Evolutionary conservation across 2,797 vertebrate genomes (phyloP).

Genomic region (Poecilia wingei): DNA sequence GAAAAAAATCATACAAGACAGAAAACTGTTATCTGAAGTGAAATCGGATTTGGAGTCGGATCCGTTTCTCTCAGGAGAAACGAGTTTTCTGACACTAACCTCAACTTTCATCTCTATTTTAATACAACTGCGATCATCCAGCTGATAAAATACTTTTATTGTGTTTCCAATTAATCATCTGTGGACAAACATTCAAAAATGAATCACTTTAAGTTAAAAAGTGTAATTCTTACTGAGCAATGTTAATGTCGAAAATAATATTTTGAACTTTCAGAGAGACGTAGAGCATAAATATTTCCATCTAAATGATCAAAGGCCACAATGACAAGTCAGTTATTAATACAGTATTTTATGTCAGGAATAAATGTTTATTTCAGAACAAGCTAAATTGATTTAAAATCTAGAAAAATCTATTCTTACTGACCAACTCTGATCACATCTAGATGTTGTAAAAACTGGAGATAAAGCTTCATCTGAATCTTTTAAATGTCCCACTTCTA

Average conservation of each 20-base stretch:
- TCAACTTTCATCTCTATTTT: neutral
- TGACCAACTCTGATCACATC: neutral
- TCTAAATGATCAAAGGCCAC: neutral
- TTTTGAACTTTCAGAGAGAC: no score
- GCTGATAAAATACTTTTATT: neutral
- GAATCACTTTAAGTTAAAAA: neutral
- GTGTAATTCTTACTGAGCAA: neutral
- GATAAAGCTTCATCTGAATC: conserved; percentile 11
- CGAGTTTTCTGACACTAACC: neutral
- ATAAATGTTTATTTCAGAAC: neutral
- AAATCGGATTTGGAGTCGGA: neutral
- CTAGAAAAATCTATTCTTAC: neutral
- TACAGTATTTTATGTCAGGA: neutral
- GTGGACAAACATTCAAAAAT: neutral
- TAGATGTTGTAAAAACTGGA: neutral
- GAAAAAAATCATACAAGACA: neutral
- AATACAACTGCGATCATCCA: neutral
- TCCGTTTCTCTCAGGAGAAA: neutral
- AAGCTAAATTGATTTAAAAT: neutral
- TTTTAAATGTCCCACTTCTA: conserved; percentile 9
- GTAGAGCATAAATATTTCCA: neutral
- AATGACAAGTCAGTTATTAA: neutral
- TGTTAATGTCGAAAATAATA: no score
- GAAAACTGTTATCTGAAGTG: neutral
- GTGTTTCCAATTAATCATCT: neutral